These are phyloP conservation scores for Tympanoctomys barrerae DNA, from an alignment of 2,797 vertebrate genomes.

Conservation along the genomic window DNA sequence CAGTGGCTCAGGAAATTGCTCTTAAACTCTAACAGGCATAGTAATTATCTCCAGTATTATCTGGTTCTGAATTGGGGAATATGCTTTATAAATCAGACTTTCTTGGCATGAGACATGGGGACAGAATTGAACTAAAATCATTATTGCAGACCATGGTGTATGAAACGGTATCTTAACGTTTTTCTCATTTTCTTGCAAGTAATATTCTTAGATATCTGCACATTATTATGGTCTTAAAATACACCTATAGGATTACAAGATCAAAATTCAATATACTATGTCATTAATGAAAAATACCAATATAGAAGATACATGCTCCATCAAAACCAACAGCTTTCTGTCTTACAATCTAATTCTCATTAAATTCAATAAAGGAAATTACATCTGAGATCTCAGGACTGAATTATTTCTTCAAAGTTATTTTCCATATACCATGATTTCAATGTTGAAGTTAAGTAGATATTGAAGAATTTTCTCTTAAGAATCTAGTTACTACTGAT, in stretches of 20 bases:
- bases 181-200: slow-evolving; percentile 75
- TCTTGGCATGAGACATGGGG: slow-evolving; percentile 69
- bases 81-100: slow-evolving; percentile 80
- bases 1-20: slow-evolving; percentile 81
- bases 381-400: background rate
- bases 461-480: slow-evolving; percentile 39
- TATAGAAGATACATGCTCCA: background rate
- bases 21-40: slow-evolving; percentile 75
- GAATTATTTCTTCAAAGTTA: slow-evolving; percentile 59
- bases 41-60: slow-evolving; percentile 75
- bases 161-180: slow-evolving; percentile 60
- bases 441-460: background rate
- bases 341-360: slow-evolving; percentile 11
- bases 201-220: slow-evolving; percentile 47
- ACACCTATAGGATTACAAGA: slow-evolving; percentile 11
- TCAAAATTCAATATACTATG: slow-evolving; percentile 32
- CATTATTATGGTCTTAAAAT: slow-evolving; percentile 37
- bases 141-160: slow-evolving; percentile 67
- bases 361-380: background rate
- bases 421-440: slow-evolving; percentile 39
- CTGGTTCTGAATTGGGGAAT: slow-evolving; percentile 69
- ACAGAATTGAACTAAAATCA: slow-evolving; percentile 73
- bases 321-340: slow-evolving; percentile 4
- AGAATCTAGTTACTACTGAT: background rate
- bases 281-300: slow-evolving; percentile 35